Evolutionary conservation across 2,113 vertebrate species (phyloP).

Genomic region (Centropristis striata): DNA sequence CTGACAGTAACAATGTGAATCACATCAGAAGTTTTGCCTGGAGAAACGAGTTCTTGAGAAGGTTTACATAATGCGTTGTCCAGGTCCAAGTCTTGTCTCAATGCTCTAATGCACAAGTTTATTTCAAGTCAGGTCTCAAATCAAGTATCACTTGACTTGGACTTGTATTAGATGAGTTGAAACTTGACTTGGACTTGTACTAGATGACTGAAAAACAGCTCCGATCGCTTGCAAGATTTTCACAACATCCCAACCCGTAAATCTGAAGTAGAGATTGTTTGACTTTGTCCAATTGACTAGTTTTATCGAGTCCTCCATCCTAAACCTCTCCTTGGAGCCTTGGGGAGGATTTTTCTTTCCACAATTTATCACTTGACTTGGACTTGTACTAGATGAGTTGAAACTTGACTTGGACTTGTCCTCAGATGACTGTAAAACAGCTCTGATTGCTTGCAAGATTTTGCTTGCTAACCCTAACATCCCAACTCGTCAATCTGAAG

Average conservation of each 20-base stretch:
- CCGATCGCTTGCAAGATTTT: slow-evolving; percentile 20
- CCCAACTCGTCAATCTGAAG: slow-evolving; percentile 42
- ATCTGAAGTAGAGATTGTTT: slow-evolving; percentile 39
- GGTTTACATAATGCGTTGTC: slow-evolving; percentile 6
- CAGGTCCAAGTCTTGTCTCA: no score
- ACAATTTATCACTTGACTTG: no score
- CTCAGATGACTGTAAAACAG: no score
- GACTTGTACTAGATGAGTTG: no score
- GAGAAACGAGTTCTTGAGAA: background rate
- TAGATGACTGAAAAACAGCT: background rate
- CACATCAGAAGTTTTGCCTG: background rate
- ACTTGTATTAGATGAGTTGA: background rate
- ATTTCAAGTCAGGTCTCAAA: no score
- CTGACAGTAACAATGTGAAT: background rate
- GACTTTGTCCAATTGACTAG: no score
- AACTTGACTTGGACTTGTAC: background rate
- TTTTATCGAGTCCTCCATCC: slow-evolving; percentile 47
- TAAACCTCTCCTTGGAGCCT: slow-evolving; percentile 37
- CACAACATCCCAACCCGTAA: slow-evolving; percentile 25
- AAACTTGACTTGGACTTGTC: no score
- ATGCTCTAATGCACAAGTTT: no score
- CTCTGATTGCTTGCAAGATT: no score
- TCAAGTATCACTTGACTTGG: no score
- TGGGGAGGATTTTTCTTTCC: no score
- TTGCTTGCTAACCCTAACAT: no score